Percentiles rank a stretch among this genome's conserved stretches.
These are phyloP conservation scores for Catocala fraxini DNA, from an alignment of 2,888 invertebrate genomes.

Conservation along the genomic window DNA sequence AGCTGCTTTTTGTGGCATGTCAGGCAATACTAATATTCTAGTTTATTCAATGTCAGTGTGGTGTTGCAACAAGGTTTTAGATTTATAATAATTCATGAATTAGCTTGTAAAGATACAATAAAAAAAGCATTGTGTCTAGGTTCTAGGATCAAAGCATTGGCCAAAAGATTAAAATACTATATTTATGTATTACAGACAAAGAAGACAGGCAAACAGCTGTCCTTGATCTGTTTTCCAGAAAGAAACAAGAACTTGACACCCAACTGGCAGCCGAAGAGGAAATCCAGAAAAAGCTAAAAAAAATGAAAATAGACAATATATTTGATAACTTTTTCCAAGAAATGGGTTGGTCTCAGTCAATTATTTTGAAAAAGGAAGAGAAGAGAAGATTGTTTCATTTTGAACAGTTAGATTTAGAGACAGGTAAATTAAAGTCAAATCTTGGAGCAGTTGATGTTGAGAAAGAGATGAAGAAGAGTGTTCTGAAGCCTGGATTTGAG, in stretches of 20 bases:
- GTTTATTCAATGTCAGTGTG: no score
- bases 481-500: constrained; percentile 90
- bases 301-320: constrained; percentile 68
- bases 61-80: no score
- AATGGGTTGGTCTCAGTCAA: constrained; percentile 75
- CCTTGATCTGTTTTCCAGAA: constrained; percentile 70
- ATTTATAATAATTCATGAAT: no score
- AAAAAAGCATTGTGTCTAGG: no score
- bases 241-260: constrained; percentile 72
- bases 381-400: constrained; percentile 71
- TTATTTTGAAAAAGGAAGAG: constrained; percentile 65
- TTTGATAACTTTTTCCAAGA: constrained; percentile 79
- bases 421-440: constrained; percentile 77
- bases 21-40: no score
- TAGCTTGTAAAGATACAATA: no score
- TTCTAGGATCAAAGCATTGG: no score
- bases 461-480: constrained; percentile 89
- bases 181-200: constrained; percentile 61
- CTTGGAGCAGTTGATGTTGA: constrained; percentile 81
- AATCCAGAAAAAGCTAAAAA: constrained; percentile 67
- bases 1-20: no score
- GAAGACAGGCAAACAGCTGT: constrained; percentile 68
- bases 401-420: constrained; percentile 72
- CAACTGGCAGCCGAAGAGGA: constrained; percentile 64
- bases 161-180: no score